Evolutionary conservation across 35 echinoderm and acorn worm genomes (phyloP).

Genomic region (Holothuria glaberrima): DNA sequence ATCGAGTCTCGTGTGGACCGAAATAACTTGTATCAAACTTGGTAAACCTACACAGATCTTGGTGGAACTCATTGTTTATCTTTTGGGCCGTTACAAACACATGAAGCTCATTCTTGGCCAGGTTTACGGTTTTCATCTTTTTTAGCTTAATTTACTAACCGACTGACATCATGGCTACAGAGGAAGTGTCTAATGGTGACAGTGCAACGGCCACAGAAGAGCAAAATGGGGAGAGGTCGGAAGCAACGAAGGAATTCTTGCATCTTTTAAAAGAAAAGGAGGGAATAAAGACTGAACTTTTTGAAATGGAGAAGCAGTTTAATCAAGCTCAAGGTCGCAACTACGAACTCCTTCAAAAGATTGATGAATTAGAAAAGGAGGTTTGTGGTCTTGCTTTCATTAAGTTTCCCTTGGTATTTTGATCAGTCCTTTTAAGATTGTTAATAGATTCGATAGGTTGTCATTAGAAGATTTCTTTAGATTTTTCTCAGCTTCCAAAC

Average conservation of each 20-base stretch:
- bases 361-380: constrained; percentile 91
- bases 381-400: constrained; percentile 19
- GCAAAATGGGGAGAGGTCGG: constrained; percentile 6
- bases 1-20: too few relatives aligned
- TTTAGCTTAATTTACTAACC: not conserved
- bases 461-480: too few relatives aligned
- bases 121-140: not conserved
- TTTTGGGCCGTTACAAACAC: too few relatives aligned
- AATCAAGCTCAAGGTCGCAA: constrained; percentile 59
- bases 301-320: constrained; percentile 75
- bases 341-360: constrained; percentile 82
- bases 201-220: not conserved
- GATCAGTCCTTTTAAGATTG: too few relatives aligned
- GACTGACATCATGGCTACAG: not conserved
- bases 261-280: constrained; percentile 88
- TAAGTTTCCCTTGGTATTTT: too few relatives aligned
- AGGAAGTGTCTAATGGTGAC: not conserved
- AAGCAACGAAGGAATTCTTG: constrained; percentile 78
- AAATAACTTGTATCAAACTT: not conserved
- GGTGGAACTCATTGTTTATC: too few relatives aligned
- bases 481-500: too few relatives aligned
- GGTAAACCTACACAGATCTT: not conserved
- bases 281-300: constrained; percentile 58
- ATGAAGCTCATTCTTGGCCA: too few relatives aligned
- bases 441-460: too few relatives aligned